Conservation (phyloP, 2,797 vertebrate genomes). For the Cyclopterus lumpus region DNA sequence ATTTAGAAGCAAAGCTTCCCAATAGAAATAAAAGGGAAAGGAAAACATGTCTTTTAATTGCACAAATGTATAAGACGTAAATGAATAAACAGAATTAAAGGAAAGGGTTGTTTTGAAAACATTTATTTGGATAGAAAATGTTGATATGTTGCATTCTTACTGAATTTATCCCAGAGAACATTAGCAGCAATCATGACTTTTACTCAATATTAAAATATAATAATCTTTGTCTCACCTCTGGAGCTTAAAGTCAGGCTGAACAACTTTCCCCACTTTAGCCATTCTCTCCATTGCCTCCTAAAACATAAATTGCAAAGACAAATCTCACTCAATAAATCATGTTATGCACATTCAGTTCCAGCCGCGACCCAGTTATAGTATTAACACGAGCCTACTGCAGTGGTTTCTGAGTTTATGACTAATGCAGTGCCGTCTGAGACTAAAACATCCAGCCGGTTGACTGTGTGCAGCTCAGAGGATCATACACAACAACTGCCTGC, state of each 20-base stretch:
- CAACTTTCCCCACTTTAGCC: constrained; percentile 89
- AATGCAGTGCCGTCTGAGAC: constrained; percentile 59
- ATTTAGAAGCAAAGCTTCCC: neutral
- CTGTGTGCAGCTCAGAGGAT: constrained; percentile 55
- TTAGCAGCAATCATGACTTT: neutral
- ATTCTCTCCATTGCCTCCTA: constrained; percentile 95
- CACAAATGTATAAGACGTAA: neutral
- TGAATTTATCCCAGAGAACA: neutral
- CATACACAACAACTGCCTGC: constrained; percentile 68
- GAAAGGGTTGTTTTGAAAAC: neutral
- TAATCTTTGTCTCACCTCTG: constrained; percentile 82
- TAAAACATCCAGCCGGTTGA: constrained; percentile 43
- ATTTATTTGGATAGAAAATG: neutral
- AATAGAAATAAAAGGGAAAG: neutral
- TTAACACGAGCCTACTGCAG: constrained; percentile 19
- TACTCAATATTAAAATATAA: neutral
- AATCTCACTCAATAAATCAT: constrained; percentile 56
- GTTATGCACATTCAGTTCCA: constrained; percentile 22
- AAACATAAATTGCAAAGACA: constrained; percentile 47
- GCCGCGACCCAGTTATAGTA: constrained; percentile 59
- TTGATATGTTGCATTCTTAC: neutral
- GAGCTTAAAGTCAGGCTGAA: constrained; percentile 85
- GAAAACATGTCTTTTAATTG: neutral
- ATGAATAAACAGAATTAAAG: neutral
- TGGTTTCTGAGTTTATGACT: constrained; percentile 48